Percentiles rank a stretch among this genome's conserved stretches.
Conservation (phyloP, 2,797 vertebrate species). For the Furcifer pardalis region DNA sequence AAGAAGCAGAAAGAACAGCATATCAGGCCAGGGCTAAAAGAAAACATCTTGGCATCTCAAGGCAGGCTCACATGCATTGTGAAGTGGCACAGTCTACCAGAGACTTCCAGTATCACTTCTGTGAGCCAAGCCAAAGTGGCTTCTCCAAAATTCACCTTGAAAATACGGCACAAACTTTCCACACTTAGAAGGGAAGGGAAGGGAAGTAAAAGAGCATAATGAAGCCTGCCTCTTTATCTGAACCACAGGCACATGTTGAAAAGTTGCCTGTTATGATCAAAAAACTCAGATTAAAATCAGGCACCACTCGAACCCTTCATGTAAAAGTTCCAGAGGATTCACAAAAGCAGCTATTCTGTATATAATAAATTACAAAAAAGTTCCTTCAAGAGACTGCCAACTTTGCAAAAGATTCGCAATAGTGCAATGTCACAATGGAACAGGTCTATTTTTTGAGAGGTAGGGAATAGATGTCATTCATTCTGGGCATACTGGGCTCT, state of each 20-base stretch:
- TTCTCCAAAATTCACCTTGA: not conserved
- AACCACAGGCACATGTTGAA: slow-evolving; percentile 31
- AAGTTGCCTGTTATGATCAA: not conserved
- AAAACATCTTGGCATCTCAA: too few species aligned
- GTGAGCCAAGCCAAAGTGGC: not conserved
- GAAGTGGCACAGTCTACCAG: not conserved
- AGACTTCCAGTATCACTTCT: not conserved
- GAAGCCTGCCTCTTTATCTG: slow-evolving; percentile 30
- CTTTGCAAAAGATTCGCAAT: not conserved
- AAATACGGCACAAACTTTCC: slow-evolving; percentile 1
- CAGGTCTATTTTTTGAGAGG: not conserved
- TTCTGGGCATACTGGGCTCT: not conserved
- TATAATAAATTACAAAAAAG: slow-evolving; percentile 7
- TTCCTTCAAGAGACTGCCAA: not conserved
- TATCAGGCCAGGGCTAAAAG: not conserved
- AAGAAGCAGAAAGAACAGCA: too few species aligned
- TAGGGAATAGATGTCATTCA: not conserved
- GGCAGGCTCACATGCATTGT: not conserved
- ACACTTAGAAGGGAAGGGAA: slow-evolving; percentile 11
- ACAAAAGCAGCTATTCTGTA: not conserved
- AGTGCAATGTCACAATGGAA: fast-evolving
- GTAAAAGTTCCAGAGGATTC: not conserved
- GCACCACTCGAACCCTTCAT: fast-evolving
- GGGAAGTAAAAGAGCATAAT: not conserved
- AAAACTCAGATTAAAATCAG: not conserved